A percentile compares a stretch with the other conserved stretches of the same genome.
Conservation (phyloP, 1,140 invertebrate genomes). For the Subanguina moxae region DNA sequence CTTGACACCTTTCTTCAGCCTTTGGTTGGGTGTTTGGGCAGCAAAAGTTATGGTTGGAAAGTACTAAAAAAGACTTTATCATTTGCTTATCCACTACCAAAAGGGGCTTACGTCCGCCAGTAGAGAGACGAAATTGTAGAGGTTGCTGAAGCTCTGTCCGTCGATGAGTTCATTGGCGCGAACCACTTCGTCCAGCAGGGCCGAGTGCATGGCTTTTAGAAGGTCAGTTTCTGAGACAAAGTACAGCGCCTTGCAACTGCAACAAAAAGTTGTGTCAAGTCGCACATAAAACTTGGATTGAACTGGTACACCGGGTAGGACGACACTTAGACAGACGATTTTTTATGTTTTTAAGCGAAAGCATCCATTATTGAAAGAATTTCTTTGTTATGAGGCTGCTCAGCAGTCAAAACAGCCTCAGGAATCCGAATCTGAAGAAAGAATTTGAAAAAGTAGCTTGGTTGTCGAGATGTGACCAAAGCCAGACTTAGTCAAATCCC, state of each 20-base stretch:
- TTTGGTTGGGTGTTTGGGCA: constrained; percentile 7
- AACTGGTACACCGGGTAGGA: no score
- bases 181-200: constrained; percentile 51
- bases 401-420: no score
- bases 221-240: constrained; percentile 58
- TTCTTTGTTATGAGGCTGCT: no score
- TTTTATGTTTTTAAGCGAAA: no score
- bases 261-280: no score
- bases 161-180: constrained; percentile 38
- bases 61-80: constrained; percentile 26
- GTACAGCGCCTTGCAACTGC: constrained; percentile 45
- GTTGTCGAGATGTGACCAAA: no score
- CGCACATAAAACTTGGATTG: no score
- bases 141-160: constrained; percentile 52
- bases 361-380: no score
- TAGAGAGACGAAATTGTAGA: constrained; percentile 53
- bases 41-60: constrained; percentile 30
- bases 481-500: no score
- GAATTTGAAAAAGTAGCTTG: no score
- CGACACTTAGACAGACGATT: no score
- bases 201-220: constrained; percentile 54
- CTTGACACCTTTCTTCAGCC: neutral
- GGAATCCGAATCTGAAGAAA: no score
- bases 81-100: neutral
- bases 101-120: constrained; percentile 44